These are phyloP conservation scores for Tipula confusa DNA, from an alignment of 2,888 invertebrate genomes.

Conservation along the genomic window DNA sequence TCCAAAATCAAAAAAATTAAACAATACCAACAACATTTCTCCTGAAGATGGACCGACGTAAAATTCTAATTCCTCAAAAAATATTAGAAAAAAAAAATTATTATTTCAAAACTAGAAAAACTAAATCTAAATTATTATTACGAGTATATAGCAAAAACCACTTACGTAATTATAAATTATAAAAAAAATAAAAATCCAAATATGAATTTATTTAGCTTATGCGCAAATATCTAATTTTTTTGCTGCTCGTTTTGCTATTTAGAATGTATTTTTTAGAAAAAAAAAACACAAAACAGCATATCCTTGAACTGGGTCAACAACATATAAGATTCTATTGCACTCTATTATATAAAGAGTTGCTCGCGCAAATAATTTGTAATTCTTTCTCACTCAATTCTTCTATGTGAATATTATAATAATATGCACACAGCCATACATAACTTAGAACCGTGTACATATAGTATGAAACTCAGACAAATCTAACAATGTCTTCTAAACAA, in stretches of 20 bases:
- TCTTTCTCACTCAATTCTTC: not conserved
- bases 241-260: not conserved
- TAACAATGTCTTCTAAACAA: not conserved
- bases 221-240: constrained; percentile 26
- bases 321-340: constrained; percentile 32
- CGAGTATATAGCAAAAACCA: not conserved
- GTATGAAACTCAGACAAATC: not conserved
- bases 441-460: too few species aligned
- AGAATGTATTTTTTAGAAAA: constrained; percentile 29
- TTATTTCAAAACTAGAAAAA: not conserved
- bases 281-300: constrained; percentile 27
- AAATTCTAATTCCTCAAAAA: not conserved
- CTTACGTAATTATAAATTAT: constrained; percentile 26
- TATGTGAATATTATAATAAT: not conserved
- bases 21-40: not conserved
- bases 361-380: not conserved
- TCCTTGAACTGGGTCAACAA: constrained; percentile 32
- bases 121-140: not conserved
- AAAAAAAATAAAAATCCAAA: constrained; percentile 27
- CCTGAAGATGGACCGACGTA: not conserved
- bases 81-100: not conserved
- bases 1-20: not conserved
- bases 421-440: not conserved
- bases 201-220: constrained; percentile 29
- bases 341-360: not conserved